Base-by-base conservation (phyloP, 1,140 invertebrate genomes). In the Zaprionus inermis region DNA sequence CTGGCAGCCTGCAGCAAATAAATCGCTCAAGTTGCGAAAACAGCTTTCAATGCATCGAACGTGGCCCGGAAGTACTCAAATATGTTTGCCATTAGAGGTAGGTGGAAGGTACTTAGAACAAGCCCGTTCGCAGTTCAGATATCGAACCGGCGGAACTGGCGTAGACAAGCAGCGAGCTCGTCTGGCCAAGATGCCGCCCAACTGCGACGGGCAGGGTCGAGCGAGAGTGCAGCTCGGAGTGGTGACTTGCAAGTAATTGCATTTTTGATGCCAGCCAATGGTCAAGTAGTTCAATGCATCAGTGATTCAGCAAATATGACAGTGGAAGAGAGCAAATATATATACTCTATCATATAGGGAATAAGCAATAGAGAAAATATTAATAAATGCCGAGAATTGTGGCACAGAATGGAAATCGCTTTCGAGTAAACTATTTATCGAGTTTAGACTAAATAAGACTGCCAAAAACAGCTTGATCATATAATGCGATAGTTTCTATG, bases 1-100 rank as follows among this genome's bases (percentile, higher is more conserved):
- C 14, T 59, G 51, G 12, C 68, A 54, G 49, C 63, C 69, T 67
- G 73, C 80, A 58, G 82, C 79, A 85, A 85, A 85, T 85, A 85
- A 85, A 85, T 85, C 78, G 75, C 66, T 81, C 75, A 81, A 86
- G 82, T 81, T 86, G 59, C 44, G 6, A 58, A 64, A 70, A 59
- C 49, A 70, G 66, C 72, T 63, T 70, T 57, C 65, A 41, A 56
- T 61, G 18, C 12, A 49, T 38, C 41, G 20, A 58, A 12, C 16
- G 56, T 18, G 41, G 52, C n/a, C 56, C 64, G 65, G 64, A 73
- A 69, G 65, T 74, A 56, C 67, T 65, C 63, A 72, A 72, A 67
- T 76, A 76, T 76, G 59, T 63, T 72, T 76, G 73, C 73, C 63
- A 60, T 75, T 75, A 75, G 24, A 5, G 24, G 3, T 5, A 5